phyloP scores from a whole-genome alignment of 2,113 vertebrate species.

The Grammomys surdaster region DNA sequence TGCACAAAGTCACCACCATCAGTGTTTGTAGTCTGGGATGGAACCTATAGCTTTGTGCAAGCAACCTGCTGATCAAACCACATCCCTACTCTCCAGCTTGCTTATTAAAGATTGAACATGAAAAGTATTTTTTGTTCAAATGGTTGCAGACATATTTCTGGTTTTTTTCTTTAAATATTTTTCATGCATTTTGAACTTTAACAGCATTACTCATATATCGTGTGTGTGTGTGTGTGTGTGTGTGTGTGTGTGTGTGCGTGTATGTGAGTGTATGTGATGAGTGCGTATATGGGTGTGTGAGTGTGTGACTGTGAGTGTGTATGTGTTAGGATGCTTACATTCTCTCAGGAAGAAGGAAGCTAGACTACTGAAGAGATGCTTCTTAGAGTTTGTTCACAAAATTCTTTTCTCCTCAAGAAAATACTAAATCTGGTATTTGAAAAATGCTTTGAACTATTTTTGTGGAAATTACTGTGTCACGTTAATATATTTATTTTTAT shows the following conservation, averaged over 20 bases:
- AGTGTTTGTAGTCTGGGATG: background rate
- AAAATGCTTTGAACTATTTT: constrained; percentile 75
- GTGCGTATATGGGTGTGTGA: too few relatives aligned
- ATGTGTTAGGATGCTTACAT: constrained; percentile 58
- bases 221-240: background rate
- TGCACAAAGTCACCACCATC: background rate
- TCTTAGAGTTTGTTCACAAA: constrained; percentile 62
- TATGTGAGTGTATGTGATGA: too few relatives aligned
- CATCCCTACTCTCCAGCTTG: background rate
- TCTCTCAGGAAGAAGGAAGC: constrained; percentile 62
- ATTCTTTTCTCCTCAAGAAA: constrained; percentile 40
- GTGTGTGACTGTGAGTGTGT: too few relatives aligned
- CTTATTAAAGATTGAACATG: constrained; percentile 7
- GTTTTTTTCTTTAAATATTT: background rate
- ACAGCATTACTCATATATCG: background rate
- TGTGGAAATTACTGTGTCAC: constrained; percentile 44
- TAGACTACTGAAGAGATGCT: constrained; percentile 66
- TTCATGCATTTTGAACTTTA: constrained; percentile 6
- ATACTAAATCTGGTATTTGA: constrained; percentile 73
- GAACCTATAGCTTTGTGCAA: background rate
- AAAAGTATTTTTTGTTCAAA: constrained; percentile 39
- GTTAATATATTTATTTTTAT: constrained; percentile 74
- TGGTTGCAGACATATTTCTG: background rate
- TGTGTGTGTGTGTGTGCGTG: too few relatives aligned
- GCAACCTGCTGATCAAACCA: background rate